Evolutionary conservation across 53 echinoderm and acorn worm species (phyloP).

Genomic region (Temnopleurus reevesii): DNA sequence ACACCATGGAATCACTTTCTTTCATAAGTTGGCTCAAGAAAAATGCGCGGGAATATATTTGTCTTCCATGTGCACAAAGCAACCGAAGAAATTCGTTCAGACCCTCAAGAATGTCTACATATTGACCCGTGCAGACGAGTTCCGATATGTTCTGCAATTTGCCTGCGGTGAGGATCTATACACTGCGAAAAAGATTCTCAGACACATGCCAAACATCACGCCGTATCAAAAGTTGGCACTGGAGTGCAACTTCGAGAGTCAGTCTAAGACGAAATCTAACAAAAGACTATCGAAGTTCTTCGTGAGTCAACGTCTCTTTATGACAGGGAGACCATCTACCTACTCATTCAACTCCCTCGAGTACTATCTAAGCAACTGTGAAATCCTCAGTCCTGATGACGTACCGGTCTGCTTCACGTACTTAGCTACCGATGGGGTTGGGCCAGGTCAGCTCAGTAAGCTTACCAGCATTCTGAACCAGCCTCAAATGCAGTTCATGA

Average conservation of each 20-base stretch:
- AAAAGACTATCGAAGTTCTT: conserved; percentile 51
- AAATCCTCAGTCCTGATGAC: not conserved
- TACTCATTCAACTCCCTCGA: conserved; percentile 54
- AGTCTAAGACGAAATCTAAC: conserved; percentile 29
- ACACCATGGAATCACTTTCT: conserved; percentile 13
- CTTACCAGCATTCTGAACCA: conserved; percentile 11
- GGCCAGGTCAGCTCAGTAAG: conserved; percentile 1
- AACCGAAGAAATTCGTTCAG: conserved; percentile 51
- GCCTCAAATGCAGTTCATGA: conserved; percentile 41
- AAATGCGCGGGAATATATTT: conserved; percentile 54
- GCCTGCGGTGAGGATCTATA: conserved; percentile 49
- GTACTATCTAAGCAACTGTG: conserved; percentile 44
- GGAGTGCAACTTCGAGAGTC: conserved; percentile 60
- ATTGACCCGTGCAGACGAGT: conserved; percentile 44
- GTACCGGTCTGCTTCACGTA: not conserved
- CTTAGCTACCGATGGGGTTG: conserved; percentile 29
- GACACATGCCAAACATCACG: conserved; percentile 54
- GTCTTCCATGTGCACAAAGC: conserved; percentile 50
- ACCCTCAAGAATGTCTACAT: conserved; percentile 53
- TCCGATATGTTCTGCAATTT: conserved; percentile 48
- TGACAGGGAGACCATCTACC: conserved; percentile 45
- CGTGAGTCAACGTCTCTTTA: conserved; percentile 27
- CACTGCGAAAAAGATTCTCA: conserved; percentile 52
- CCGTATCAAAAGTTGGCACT: conserved; percentile 54
- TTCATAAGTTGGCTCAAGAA: conserved; percentile 51